Evolutionary conservation across 2,797 vertebrate species (phyloP).

Genomic region (Danio aesculapii): DNA sequence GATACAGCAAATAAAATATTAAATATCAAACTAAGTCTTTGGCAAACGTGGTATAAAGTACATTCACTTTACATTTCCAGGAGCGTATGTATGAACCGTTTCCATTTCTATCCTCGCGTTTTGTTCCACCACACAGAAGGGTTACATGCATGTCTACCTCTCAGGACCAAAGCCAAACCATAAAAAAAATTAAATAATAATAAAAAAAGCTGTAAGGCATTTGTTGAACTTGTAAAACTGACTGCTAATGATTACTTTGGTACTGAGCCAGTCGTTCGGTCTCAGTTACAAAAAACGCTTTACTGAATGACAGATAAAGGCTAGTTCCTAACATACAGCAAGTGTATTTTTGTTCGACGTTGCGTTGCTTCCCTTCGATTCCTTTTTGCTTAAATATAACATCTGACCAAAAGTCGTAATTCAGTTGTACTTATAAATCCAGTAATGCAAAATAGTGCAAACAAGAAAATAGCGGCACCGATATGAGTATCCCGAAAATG

Average conservation of each 20-base stretch:
- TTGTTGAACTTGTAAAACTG: slow-evolving; percentile 71
- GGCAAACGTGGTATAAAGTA: slow-evolving; percentile 93
- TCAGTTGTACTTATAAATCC: slow-evolving; percentile 72
- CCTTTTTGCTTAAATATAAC: slow-evolving; percentile 33
- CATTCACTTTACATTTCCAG: slow-evolving; percentile 88
- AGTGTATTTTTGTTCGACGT: slow-evolving; percentile 26
- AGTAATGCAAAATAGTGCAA: slow-evolving; percentile 91
- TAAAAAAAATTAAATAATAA: slow-evolving; percentile 39
- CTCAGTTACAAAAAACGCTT: slow-evolving; percentile 36
- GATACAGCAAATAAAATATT: slow-evolving; percentile 94
- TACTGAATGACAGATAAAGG: slow-evolving; percentile 17
- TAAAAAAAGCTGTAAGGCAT: slow-evolving; percentile 77
- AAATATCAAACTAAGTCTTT: slow-evolving; percentile 94
- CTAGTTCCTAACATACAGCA: slow-evolving; percentile 4
- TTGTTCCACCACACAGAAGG: slow-evolving; percentile 56
- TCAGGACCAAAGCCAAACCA: slow-evolving; percentile 55
- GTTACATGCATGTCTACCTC: slow-evolving; percentile 61
- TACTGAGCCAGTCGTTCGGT: slow-evolving; percentile 28
- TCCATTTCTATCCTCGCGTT: slow-evolving; percentile 65
- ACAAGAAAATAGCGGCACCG: slow-evolving; percentile 50
- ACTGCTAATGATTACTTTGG: slow-evolving; percentile 33
- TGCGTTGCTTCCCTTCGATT: slow-evolving; percentile 36
- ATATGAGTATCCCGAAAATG: slow-evolving; percentile 68
- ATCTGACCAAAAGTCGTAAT: slow-evolving; percentile 52
- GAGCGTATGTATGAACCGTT: slow-evolving; percentile 68